phyloP scores from a whole-genome alignment of 2,797 vertebrate species.

The Odontamblyopus lacepedii region DNA sequence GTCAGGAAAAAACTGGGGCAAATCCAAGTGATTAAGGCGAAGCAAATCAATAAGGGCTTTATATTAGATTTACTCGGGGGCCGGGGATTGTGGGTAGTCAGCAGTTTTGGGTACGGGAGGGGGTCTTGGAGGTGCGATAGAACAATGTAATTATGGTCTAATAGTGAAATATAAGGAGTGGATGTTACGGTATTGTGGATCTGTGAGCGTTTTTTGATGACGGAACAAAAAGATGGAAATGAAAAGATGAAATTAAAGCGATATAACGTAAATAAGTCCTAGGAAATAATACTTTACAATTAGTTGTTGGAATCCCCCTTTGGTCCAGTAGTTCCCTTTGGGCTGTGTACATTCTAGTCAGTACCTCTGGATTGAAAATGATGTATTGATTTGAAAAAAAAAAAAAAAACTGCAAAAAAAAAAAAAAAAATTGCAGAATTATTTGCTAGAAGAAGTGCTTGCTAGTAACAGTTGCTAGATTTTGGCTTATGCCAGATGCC shows the following conservation, averaged over 20 bases:
- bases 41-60: conserved; percentile 78
- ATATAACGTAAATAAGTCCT: background rate
- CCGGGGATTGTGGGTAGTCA: conserved; percentile 65
- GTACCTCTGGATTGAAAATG: no score
- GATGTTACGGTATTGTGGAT: conserved; percentile 34
- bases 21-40: conserved; percentile 81
- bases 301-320: no score
- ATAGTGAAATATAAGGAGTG: conserved; percentile 6
- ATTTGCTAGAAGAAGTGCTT: background rate
- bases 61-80: conserved; percentile 78
- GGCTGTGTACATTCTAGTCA: no score
- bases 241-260: conserved; percentile 8
- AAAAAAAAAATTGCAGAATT: background rate
- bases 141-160: conserved; percentile 60
- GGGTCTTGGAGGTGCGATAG: conserved; percentile 49
- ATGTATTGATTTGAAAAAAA: no score
- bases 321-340: no score
- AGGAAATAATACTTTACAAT: background rate
- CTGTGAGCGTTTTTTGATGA: conserved; percentile 37
- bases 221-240: conserved; percentile 13
- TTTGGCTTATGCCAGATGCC: background rate
- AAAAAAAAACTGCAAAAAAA: no score
- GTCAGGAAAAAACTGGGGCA: conserved; percentile 72
- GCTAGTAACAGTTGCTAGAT: background rate
- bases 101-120: conserved; percentile 57